Evolutionary conservation across 2,888 invertebrate genomes (phyloP).

Genomic region (Cylloceria caligata): DNA sequence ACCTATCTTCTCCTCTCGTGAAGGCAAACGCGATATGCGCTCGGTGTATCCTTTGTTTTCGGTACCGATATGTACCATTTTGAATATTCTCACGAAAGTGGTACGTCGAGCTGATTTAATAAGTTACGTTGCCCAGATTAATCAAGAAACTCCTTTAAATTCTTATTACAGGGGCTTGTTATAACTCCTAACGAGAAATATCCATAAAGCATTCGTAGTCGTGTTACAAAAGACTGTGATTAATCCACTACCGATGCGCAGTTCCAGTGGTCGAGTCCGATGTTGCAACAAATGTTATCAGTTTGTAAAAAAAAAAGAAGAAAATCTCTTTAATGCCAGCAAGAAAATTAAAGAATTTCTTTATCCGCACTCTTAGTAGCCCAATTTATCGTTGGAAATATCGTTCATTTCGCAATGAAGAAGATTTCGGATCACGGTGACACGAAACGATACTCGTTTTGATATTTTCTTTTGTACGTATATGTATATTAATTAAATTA

Average conservation of each 20-base stretch:
- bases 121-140: not conserved
- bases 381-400: not conserved
- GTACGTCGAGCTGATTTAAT: slow-evolving; percentile 16
- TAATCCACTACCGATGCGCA: not conserved
- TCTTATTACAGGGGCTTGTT: slow-evolving; percentile 3
- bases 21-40: not conserved
- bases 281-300: not conserved
- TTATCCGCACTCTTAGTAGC: not conserved
- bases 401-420: not conserved
- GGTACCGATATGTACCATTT: slow-evolving; percentile 32
- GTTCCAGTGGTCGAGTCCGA: not conserved
- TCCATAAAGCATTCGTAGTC: not conserved
- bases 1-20: slow-evolving; percentile 33
- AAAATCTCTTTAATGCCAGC: not conserved
- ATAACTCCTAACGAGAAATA: not conserved
- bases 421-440: too few species aligned
- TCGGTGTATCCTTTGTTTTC: not conserved
- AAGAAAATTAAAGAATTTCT: not conserved
- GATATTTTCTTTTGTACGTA: too few species aligned
- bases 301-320: too few species aligned
- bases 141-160: slow-evolving; percentile 1
- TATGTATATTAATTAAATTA: too few species aligned
- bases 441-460: too few species aligned
- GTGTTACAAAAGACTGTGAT: not conserved
- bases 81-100: slow-evolving; percentile 27